A percentile compares a stretch with the other conserved stretches of the same genome.
phyloP scores from a whole-genome alignment of 2,113 vertebrate species.

The Myocastor coypus region DNA sequence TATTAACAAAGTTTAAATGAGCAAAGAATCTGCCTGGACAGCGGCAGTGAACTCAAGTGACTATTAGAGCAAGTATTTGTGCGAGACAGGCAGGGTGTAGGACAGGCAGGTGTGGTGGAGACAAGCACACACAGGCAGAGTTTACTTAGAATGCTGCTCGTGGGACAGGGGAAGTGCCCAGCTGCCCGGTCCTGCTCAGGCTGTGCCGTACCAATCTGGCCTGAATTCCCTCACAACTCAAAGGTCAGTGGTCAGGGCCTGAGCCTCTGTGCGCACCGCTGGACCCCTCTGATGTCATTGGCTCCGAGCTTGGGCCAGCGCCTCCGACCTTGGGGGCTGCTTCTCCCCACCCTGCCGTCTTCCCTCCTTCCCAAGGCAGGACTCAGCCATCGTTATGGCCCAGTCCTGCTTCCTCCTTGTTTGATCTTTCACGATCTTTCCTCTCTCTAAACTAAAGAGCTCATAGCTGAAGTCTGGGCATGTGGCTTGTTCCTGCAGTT shows the following conservation, averaged over 20 bases:
- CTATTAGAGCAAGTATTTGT: accelerated
- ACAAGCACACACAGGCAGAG: background rate
- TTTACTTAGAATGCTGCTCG: background rate
- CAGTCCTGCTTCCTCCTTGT: background rate
- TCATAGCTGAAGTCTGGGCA: background rate
- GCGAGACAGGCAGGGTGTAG: background rate
- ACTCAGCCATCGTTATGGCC: background rate
- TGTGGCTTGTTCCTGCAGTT: background rate
- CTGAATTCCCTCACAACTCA: background rate
- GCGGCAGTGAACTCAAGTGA: background rate
- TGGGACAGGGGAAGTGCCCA: background rate
- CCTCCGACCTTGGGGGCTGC: accelerated
- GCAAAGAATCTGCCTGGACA: background rate
- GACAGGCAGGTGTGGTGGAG: background rate
- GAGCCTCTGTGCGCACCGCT: background rate
- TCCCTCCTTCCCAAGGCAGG: background rate
- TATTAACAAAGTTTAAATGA: background rate
- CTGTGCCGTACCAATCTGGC: background rate
- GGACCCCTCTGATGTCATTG: background rate
- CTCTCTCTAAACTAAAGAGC: accelerated
- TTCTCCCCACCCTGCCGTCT: background rate
- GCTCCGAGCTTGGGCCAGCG: background rate
- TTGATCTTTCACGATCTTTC: background rate
- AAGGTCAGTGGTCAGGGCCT: background rate
- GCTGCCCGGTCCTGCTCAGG: background rate